Conservation (phyloP, 2,797 vertebrate genomes). For the Eulemur mongoz region DNA sequence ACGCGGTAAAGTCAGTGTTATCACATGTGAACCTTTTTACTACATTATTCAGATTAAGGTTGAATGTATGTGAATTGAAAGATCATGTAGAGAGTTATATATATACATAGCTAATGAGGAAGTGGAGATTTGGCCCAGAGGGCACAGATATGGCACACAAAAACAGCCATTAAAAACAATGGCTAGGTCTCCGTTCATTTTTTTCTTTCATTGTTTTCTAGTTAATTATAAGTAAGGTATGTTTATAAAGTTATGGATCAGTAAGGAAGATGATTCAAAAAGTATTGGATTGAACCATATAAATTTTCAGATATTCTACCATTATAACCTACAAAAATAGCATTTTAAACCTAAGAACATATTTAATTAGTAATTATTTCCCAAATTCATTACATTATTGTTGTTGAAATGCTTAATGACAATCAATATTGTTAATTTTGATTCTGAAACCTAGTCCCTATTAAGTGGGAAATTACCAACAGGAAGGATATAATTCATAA, state of each 20-base stretch:
- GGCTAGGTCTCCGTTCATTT: background rate
- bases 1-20: background rate
- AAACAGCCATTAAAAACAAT: background rate
- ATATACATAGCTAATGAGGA: background rate
- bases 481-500: background rate
- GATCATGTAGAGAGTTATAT: background rate
- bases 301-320: background rate
- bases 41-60: background rate
- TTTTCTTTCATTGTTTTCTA: background rate
- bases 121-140: background rate
- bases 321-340: background rate
- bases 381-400: background rate
- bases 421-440: background rate
- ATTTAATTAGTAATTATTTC: constrained; percentile 12
- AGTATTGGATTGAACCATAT: background rate
- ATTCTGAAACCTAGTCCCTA: background rate
- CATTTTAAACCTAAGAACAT: background rate
- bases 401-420: background rate
- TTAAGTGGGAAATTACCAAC: background rate
- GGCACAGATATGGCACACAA: background rate
- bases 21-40: background rate
- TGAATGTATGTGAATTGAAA: background rate
- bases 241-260: background rate
- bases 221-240: background rate
- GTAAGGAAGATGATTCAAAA: background rate